Base-by-base conservation (phyloP, 2,888 invertebrate species). In the Sinelater perroti region DNA sequence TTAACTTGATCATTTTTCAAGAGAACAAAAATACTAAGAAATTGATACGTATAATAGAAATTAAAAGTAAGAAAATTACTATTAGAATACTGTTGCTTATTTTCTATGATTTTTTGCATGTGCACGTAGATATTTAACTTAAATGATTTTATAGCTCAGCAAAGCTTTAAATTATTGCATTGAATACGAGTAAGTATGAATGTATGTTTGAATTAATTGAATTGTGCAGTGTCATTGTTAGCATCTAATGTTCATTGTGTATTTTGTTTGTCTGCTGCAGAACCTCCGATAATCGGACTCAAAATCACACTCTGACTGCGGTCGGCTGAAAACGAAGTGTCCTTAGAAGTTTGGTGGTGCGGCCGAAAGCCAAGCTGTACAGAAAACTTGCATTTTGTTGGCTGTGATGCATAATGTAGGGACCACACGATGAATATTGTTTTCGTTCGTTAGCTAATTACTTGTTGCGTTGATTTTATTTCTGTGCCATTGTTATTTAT, bases 221-320 rank as follows among this genome's bases (percentile, higher is more conserved):
- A n/a, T n/a, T n/a, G n/a, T n/a, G n/a, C n/a, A n/a, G n/a, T n/a
- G n/a, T n/a, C n/a, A n/a, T n/a, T n/a, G n/a, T n/a, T n/a, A n/a
- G n/a, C n/a, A n/a, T n/a, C 24, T 24, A 24, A 16, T 16, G 24
- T 3, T 21, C 21, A 40, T 40, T 14, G 4, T 20, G 7, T 38
- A 20, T 40, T 10, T 1, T 42, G 56, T 49, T 67, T 69, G 61
- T 55, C 46, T 57, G 54, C 8, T 60, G 75, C 67, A 83, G 83
- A 82, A 79, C 82, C 81, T 71, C 81, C 80, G 79, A 82, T 83
- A 77, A 80, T 79, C 79, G 83, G 82, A 72, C 79, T 83, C 80
- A 81, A 81, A 79, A 83, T 83, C 82, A 83, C 79, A 77, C 80
- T 83, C 73, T 83, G 78, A 82, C 82, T 62, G 79, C 80, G 59